phyloP scores from a whole-genome alignment of 2,113 vertebrate genomes.

The Promerops cafer region DNA sequence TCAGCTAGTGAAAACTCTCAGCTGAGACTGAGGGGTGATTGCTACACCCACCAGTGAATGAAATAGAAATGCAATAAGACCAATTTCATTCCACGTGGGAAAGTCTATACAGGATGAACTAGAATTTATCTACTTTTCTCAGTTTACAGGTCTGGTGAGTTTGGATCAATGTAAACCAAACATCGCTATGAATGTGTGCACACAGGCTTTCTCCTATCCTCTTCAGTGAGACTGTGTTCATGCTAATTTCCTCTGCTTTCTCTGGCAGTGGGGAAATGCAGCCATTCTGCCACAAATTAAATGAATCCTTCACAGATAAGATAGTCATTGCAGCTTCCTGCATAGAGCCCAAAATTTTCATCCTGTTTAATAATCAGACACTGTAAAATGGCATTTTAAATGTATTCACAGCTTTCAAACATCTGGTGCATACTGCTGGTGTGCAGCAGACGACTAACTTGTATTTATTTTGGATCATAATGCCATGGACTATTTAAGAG shows the following conservation, averaged over 20 bases:
- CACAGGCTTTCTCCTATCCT: background rate
- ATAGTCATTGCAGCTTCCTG: constrained; percentile 6
- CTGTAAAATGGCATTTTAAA: constrained; percentile 31
- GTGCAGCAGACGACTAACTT: background rate
- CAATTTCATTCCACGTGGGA: background rate
- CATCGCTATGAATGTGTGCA: background rate
- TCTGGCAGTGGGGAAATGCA: background rate
- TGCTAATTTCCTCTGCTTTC: background rate
- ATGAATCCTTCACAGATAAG: constrained; percentile 10
- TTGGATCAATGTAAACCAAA: background rate
- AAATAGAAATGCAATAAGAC: background rate
- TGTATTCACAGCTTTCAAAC: constrained; percentile 27
- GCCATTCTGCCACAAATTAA: constrained; percentile 2
- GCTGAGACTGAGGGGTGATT: background rate
- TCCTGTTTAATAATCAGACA: constrained; percentile 35
- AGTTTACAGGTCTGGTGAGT: background rate
- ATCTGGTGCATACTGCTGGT: constrained; percentile 16
- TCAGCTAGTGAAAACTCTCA: background rate
- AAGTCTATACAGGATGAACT: background rate
- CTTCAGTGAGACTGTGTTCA: background rate
- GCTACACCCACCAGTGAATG: background rate
- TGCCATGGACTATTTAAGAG: constrained; percentile 12
- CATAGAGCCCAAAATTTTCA: background rate
- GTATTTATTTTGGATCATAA: constrained; percentile 42
- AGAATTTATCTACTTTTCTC: background rate